Evolutionary conservation across 2,888 invertebrate genomes (phyloP).

Genomic region (Entomobrya multifasciata): DNA sequence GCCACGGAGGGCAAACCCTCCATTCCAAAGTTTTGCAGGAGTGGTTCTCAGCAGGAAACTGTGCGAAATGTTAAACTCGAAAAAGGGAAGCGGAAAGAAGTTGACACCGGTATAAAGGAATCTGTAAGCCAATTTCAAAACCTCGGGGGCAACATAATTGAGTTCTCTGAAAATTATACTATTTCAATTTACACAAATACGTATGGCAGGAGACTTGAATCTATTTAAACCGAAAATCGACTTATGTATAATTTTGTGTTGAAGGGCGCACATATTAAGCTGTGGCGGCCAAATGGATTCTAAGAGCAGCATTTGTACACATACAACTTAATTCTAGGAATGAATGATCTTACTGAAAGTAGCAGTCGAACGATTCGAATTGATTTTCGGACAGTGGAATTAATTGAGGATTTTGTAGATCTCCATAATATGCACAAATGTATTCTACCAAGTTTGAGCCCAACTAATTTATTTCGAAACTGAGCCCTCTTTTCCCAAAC

Average conservation of each 20-base stretch:
- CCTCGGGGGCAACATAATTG: no score
- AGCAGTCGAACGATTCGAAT: constrained; percentile 84
- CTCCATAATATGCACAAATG: no score
- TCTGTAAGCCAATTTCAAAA: no score
- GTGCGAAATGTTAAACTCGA: background rate
- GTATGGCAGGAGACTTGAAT: no score
- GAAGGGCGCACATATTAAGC: constrained; percentile 82
- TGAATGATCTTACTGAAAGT: constrained; percentile 49
- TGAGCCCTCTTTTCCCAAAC: no score
- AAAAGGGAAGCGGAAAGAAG: constrained; percentile 26
- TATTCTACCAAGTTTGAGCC: no score
- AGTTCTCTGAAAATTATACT: no score
- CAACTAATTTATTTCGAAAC: no score
- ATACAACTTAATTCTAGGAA: constrained; percentile 83
- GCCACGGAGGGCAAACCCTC: constrained; percentile 32
- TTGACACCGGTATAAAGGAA: constrained; percentile 60
- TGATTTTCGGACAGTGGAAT: constrained; percentile 92
- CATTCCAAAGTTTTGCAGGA: constrained; percentile 29
- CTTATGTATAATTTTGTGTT: no score
- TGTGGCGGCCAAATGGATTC: constrained; percentile 98
- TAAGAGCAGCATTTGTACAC: constrained; percentile 89
- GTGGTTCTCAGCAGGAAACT: constrained; percentile 23
- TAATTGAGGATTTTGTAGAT: constrained; percentile 87
- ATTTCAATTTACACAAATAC: no score
- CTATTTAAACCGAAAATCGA: no score